A percentile compares a stretch with the other conserved stretches of the same genome.
Evolutionary conservation across 1,140 invertebrate genomes (phyloP).

Genomic region (Scaptomyza hsui): DNA sequence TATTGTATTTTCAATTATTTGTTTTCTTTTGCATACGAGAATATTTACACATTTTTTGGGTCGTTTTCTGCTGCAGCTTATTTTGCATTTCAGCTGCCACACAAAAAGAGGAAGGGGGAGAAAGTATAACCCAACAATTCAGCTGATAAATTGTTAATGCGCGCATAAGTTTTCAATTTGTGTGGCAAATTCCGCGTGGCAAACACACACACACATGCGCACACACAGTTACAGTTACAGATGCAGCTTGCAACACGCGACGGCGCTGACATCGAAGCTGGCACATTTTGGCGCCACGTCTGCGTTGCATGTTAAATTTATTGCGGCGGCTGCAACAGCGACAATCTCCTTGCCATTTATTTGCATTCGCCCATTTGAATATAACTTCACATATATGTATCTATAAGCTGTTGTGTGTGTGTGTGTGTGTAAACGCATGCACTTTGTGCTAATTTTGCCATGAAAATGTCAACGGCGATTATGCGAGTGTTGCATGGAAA

Average conservation of each 20-base stretch:
- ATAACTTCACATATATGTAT: constrained; percentile 43
- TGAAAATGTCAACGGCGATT: constrained; percentile 74
- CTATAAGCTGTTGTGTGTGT: constrained; percentile 5
- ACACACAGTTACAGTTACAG: constrained; percentile 30
- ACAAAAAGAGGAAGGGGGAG: constrained; percentile 24
- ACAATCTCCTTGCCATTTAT: constrained; percentile 76
- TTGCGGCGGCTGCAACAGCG: constrained; percentile 66
- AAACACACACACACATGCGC: constrained; percentile 15
- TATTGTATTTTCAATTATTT: constrained; percentile 16
- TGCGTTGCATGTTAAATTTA: constrained; percentile 73
- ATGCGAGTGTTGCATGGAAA: constrained; percentile 38
- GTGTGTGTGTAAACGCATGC: constrained; percentile 49
- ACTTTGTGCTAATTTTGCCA: constrained; percentile 72
- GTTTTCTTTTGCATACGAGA: constrained; percentile 18
- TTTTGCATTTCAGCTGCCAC: constrained; percentile 69
- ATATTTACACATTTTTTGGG: constrained; percentile 29
- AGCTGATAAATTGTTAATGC: constrained; percentile 76
- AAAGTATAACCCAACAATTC: constrained; percentile 65
- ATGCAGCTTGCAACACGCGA: constrained; percentile 53
- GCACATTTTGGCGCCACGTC: constrained; percentile 77
- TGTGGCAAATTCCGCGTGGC: constrained; percentile 66
- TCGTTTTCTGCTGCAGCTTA: constrained; percentile 48
- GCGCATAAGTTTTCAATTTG: constrained; percentile 79
- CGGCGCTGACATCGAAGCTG: constrained; percentile 69
- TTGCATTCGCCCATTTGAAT: constrained; percentile 74